Evolutionary conservation across 2,888 invertebrate species (phyloP).

Genomic region (Hypercompe scribonia): DNA sequence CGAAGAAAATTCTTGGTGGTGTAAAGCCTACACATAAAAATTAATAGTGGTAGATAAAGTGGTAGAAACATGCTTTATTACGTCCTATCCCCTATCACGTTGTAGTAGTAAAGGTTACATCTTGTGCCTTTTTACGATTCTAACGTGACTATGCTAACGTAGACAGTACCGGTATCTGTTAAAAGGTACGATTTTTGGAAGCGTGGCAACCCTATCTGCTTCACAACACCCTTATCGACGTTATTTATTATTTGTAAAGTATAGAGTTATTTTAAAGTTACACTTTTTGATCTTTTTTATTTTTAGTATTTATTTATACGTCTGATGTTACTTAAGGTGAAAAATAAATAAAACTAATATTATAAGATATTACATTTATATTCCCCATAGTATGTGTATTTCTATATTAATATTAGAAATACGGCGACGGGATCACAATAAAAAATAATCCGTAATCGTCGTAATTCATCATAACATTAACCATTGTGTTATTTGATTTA

Average conservation of each 20-base stretch:
- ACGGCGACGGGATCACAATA: no score
- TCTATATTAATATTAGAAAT: background rate
- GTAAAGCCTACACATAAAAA: conserved; percentile 1
- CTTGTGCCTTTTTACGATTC: conserved; percentile 36
- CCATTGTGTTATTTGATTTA: background rate
- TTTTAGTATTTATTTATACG: no score
- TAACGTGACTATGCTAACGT: conserved; percentile 37
- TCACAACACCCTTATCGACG: background rate
- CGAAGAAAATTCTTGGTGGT: background rate
- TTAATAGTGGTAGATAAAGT: conserved; percentile 25
- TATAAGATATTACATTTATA: background rate
- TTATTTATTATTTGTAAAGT: background rate
- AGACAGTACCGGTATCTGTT: conserved; percentile 31
- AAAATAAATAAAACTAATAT: background rate
- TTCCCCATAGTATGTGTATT: background rate
- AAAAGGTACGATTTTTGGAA: conserved; percentile 28
- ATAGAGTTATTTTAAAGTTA: background rate
- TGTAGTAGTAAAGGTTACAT: conserved; percentile 36
- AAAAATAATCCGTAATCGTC: no score
- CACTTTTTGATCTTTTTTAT: background rate
- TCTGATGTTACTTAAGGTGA: no score
- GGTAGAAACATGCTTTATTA: conserved; percentile 36
- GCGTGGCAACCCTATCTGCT: conserved; percentile 11
- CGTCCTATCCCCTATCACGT: conserved; percentile 43
- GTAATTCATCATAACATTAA: background rate